Conservation (phyloP, 30 jellyfish, hydroid and myxozoan genomes). For the Aurelia sp. region DNA sequence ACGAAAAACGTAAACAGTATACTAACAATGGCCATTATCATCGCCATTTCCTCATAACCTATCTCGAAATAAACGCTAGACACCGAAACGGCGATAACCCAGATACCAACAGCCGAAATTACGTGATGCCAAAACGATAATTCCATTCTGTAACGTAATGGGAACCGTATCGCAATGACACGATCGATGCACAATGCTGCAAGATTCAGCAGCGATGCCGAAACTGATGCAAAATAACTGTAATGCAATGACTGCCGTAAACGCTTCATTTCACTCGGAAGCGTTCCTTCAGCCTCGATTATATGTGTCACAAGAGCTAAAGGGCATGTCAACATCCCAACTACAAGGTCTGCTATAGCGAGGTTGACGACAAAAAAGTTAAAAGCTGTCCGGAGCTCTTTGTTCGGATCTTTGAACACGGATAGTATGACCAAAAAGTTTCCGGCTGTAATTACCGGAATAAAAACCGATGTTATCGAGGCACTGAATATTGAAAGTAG, state of each 20-base stretch:
- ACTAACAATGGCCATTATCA: slow-evolving; percentile 47
- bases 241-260: slow-evolving; percentile 48
- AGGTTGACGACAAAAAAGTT: slow-evolving; percentile 43
- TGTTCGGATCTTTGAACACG: slow-evolving; percentile 35
- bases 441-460: slow-evolving; percentile 34
- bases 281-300: slow-evolving; percentile 35
- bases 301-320: slow-evolving; percentile 33
- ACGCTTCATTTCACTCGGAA: slow-evolving; percentile 19
- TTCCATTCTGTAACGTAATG: slow-evolving; percentile 35
- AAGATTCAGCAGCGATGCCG: slow-evolving; percentile 59
- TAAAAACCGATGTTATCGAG: slow-evolving; percentile 13
- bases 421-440: slow-evolving; percentile 45
- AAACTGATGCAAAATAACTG: slow-evolving; percentile 43
- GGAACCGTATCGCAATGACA: slow-evolving; percentile 44
- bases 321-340: slow-evolving; percentile 45
- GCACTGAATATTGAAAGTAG: slow-evolving; percentile 34
- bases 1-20: slow-evolving; percentile 34
- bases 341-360: slow-evolving; percentile 53
- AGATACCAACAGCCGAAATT: slow-evolving; percentile 11
- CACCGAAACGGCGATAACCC: slow-evolving; percentile 35
- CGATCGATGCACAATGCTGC: slow-evolving; percentile 68
- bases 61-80: slow-evolving; percentile 31
- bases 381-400: slow-evolving; percentile 50
- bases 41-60: slow-evolving; percentile 36
- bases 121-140: slow-evolving; percentile 46